A percentile compares a stretch with the other conserved stretches of the same genome.
These are phyloP conservation scores for Trissolcus japonicus DNA, from an alignment of 2,888 invertebrate genomes.

Conservation along the genomic window DNA sequence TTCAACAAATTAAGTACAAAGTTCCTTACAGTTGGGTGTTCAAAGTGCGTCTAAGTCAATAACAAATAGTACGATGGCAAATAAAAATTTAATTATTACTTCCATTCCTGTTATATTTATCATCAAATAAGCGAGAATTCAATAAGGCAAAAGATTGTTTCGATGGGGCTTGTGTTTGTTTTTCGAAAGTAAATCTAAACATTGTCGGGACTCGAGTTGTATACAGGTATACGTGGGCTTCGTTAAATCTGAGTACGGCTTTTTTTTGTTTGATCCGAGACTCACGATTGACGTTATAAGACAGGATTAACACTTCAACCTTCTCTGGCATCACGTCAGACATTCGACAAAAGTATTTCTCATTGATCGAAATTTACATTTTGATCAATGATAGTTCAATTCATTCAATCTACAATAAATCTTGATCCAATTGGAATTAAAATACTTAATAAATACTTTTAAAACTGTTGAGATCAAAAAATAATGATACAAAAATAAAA, in stretches of 20 bases:
- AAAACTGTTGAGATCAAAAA: too few species aligned
- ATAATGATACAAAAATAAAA: not conserved
- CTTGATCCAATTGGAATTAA: not conserved
- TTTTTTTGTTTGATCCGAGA: slow-evolving; percentile 1
- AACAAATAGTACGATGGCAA: not conserved
- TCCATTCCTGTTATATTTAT: slow-evolving; percentile 1
- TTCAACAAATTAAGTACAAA: too few species aligned
- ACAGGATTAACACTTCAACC: slow-evolving; percentile 5
- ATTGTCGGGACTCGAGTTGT: not conserved
- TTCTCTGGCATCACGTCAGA: slow-evolving; percentile 2
- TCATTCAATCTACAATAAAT: not conserved
- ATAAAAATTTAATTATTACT: slow-evolving; percentile 3
- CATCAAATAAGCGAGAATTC: not conserved
- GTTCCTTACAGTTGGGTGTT: too few species aligned
- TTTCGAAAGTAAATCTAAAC: slow-evolving; percentile 9
- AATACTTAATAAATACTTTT: not conserved
- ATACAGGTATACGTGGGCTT: not conserved
- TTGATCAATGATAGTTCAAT: not conserved
- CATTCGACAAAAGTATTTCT: not conserved
- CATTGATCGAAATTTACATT: not conserved
- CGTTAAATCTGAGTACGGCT: slow-evolving; percentile 1
- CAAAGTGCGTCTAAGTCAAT: not conserved
- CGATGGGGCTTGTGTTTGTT: not conserved
- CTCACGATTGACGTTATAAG: slow-evolving; percentile 5
- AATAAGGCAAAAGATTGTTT: not conserved